Conservation (phyloP, 2,113 vertebrate species). For the Erythrocercus mccallii region DNA sequence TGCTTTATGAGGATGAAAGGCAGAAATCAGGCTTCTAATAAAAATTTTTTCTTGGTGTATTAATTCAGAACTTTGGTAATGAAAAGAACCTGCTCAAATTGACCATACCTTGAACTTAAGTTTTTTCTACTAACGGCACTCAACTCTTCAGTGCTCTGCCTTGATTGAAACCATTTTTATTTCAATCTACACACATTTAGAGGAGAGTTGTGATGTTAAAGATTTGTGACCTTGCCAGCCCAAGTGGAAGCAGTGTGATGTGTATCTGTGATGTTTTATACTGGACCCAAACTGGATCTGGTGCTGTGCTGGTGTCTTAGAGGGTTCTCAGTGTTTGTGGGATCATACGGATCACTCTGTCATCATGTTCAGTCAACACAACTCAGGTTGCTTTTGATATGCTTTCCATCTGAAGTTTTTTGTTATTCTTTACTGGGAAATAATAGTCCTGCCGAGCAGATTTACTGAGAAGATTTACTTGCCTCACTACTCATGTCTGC, state of each 20-base stretch:
- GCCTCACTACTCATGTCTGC: not conserved
- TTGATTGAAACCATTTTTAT: not conserved
- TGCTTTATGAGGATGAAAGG: not conserved
- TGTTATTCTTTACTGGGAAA: not conserved
- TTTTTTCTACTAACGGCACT: not conserved
- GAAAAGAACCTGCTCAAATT: not conserved
- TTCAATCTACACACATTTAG: fast-evolving
- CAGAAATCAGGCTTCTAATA: not conserved
- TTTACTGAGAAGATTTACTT: not conserved
- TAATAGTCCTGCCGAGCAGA: not conserved
- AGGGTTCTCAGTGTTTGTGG: not conserved
- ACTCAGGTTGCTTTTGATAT: not conserved
- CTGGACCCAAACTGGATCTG: fast-evolving
- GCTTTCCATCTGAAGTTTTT: not conserved
- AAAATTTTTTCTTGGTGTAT: not conserved
- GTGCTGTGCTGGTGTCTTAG: not conserved
- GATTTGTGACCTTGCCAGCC: not conserved
- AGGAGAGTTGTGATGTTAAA: not conserved
- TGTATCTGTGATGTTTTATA: fast-evolving
- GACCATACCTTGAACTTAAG: not conserved
- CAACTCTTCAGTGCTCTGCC: fast-evolving
- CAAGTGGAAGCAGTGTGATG: not conserved
- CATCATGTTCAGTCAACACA: fast-evolving
- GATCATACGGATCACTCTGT: fast-evolving
- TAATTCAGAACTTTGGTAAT: not conserved